Evolutionary conservation across 2,888 invertebrate species (phyloP).

Genomic region (Augochlorella aurata): DNA sequence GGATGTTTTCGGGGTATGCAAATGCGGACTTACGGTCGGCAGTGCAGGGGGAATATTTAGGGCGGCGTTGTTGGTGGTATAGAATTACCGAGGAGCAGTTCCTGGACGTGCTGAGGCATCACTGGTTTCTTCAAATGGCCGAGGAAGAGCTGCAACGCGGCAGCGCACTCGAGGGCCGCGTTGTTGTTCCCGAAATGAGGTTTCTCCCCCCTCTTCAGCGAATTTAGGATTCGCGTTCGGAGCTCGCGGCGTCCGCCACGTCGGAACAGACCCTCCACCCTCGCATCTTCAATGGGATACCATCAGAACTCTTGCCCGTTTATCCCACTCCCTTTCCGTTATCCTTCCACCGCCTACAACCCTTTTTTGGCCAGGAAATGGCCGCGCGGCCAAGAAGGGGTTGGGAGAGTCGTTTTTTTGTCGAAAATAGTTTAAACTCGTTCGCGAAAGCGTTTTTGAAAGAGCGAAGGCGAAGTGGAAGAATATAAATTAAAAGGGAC

Average conservation of each 20-base stretch:
- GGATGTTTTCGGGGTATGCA: constrained; percentile 6
- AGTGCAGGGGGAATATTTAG: neutral
- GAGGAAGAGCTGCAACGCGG: constrained; percentile 81
- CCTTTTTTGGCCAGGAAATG: no score
- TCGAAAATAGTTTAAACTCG: no score
- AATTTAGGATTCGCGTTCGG: constrained; percentile 68
- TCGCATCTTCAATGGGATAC: constrained; percentile 68
- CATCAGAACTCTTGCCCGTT: neutral
- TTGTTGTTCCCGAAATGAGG: constrained; percentile 66
- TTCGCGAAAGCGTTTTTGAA: no score
- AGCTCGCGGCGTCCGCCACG: constrained; percentile 68
- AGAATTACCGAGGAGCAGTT: constrained; percentile 81
- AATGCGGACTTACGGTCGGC: neutral
- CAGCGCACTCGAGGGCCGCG: constrained; percentile 80
- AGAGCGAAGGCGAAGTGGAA: no score
- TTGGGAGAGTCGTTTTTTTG: no score
- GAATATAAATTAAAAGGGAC: no score
- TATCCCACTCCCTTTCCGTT: neutral
- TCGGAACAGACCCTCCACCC: constrained; percentile 75
- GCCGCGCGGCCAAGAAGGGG: no score
- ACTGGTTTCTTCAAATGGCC: constrained; percentile 80
- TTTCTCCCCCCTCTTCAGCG: constrained; percentile 71
- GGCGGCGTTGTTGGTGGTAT: neutral
- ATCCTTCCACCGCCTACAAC: no score
- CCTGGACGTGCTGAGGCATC: constrained; percentile 82